Evolutionary conservation across 2,888 invertebrate species (phyloP).

Genomic region (Eilema depressum): DNA sequence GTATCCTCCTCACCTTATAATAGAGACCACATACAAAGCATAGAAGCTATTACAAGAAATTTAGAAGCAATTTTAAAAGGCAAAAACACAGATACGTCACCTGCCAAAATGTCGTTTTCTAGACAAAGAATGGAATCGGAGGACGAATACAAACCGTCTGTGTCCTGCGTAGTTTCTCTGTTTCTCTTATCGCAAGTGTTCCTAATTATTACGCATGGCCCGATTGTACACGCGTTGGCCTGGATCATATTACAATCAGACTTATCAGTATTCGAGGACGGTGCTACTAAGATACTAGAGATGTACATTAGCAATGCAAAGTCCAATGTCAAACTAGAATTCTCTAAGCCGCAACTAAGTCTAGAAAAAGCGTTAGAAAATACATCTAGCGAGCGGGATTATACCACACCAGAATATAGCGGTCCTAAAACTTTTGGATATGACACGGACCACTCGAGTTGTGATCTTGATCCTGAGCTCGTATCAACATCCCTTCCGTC

Average conservation of each 20-base stretch:
- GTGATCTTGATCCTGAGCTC: constrained; percentile 83
- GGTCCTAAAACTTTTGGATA: constrained; percentile 75
- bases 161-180: constrained; percentile 96
- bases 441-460: constrained; percentile 83
- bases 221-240: constrained; percentile 95
- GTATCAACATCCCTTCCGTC: constrained; percentile 83
- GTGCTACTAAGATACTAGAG: constrained; percentile 89
- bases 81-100: constrained; percentile 85
- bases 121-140: constrained; percentile 80
- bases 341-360: constrained; percentile 91
- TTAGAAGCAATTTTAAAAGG: constrained; percentile 88
- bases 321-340: constrained; percentile 87
- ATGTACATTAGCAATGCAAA: constrained; percentile 88
- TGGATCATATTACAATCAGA: constrained; percentile 96
- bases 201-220: constrained; percentile 96
- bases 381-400: constrained; percentile 78
- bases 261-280: constrained; percentile 89
- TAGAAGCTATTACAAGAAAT: constrained; percentile 89
- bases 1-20: constrained; percentile 74
- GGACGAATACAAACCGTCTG: constrained; percentile 89
- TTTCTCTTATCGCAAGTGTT: constrained; percentile 98
- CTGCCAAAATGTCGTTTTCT: constrained; percentile 70
- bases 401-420: constrained; percentile 78
- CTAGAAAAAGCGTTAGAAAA: constrained; percentile 91
- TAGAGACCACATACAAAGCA: constrained; percentile 80